A percentile compares a stretch with the other conserved stretches of the same genome.
These are phyloP conservation scores for Plumapathes pennacea DNA, from an alignment of 92 coral and sea anemone species.

Conservation along the genomic window DNA sequence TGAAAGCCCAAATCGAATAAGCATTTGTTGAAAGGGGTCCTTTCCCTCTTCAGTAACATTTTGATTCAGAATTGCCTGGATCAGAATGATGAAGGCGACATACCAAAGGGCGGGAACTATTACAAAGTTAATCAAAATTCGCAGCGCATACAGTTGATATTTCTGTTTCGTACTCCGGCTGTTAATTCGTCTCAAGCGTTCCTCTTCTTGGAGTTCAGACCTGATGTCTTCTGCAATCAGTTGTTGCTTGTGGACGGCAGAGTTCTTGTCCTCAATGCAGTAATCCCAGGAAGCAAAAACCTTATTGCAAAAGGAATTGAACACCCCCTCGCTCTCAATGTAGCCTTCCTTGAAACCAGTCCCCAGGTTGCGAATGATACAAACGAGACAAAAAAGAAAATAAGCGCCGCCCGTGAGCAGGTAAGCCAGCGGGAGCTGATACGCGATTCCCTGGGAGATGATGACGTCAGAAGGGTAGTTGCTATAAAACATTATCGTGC, in stretches of 20 bases:
- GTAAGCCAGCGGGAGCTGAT: conserved; percentile 87
- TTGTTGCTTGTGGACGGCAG: conserved; percentile 75
- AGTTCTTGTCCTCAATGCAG: conserved; percentile 72
- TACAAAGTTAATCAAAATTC: conserved; percentile 56
- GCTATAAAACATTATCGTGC: conserved; percentile 89
- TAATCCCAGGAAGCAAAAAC: conserved; percentile 96
- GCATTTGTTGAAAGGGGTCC: conserved; percentile 44
- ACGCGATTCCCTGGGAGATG: conserved; percentile 60
- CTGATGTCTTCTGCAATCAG: conserved; percentile 72
- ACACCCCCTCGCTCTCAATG: conserved; percentile 90
- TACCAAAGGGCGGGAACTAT: conserved; percentile 86
- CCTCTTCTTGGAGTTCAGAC: conserved; percentile 65
- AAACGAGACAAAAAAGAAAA: conserved; percentile 65
- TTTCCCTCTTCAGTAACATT: conserved; percentile 36
- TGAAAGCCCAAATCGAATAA: conserved; percentile 37
- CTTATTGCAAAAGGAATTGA: conserved; percentile 84
- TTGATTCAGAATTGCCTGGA: conserved; percentile 51
- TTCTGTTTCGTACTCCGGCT: conserved; percentile 69
- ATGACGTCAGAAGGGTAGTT: conserved; percentile 78
- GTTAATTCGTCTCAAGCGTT: conserved; percentile 54
- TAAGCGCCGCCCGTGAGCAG: conserved; percentile 85
- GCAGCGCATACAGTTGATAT: conserved; percentile 49
- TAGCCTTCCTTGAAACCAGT: conserved; percentile 79
- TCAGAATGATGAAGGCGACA: conserved; percentile 55
- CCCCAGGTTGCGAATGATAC: conserved; percentile 76